Evolutionary conservation across 2,888 invertebrate species (phyloP).

Genomic region (Eupithecia tripunctaria): DNA sequence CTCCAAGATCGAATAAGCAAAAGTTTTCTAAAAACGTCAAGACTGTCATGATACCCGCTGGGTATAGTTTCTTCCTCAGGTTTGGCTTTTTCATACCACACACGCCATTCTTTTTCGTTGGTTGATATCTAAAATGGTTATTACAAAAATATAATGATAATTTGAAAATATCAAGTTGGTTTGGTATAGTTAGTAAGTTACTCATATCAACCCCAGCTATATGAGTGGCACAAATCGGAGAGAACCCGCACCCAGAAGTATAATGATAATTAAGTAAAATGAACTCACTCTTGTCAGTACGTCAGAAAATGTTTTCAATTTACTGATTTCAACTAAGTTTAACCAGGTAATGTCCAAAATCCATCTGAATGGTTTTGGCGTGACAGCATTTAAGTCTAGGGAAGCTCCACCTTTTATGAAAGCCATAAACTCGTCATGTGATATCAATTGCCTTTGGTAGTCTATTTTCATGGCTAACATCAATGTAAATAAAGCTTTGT

Average conservation of each 20-base stretch:
- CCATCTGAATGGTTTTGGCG: slow-evolving; percentile 97
- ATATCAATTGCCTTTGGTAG: slow-evolving; percentile 91
- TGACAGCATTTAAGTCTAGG: slow-evolving; percentile 95
- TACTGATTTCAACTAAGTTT: slow-evolving; percentile 96
- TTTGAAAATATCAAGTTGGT: not conserved
- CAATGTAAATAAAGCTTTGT: slow-evolving; percentile 96
- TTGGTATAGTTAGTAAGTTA: not conserved
- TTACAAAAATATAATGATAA: not conserved
- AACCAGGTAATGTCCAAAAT: slow-evolving; percentile 98
- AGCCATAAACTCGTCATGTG: slow-evolving; percentile 96
- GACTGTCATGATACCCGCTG: slow-evolving; percentile 92
- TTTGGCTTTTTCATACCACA: slow-evolving; percentile 96
- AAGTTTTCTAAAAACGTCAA: slow-evolving; percentile 95
- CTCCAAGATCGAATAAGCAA: slow-evolving; percentile 96
- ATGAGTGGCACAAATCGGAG: not conserved
- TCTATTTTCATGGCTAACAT: slow-evolving; percentile 98
- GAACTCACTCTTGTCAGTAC: slow-evolving; percentile 88
- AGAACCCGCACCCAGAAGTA: not conserved
- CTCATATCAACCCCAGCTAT: not conserved
- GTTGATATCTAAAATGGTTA: slow-evolving; percentile 86
- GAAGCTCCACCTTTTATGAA: slow-evolving; percentile 99
- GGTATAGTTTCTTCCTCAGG: slow-evolving; percentile 97
- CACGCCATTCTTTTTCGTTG: slow-evolving; percentile 94
- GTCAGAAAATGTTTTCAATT: slow-evolving; percentile 90
- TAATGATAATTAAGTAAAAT: not conserved